Evolutionary conservation across 2,113 vertebrate species (phyloP), one percentile per base, ranked within the genome.

Genomic region (Misgurnus anguillicaudatus): DNA sequence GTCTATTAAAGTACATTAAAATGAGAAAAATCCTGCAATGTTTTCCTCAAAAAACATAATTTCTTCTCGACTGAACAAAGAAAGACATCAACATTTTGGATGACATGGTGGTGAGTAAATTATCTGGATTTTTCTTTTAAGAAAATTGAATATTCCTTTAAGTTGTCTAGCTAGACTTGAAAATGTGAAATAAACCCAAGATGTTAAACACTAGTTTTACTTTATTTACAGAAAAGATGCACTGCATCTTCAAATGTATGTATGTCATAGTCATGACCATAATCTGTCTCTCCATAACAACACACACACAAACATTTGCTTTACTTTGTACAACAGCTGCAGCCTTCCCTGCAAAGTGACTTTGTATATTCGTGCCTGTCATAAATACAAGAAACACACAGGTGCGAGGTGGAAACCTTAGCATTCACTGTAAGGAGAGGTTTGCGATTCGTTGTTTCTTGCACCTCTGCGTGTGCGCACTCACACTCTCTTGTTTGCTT

Each of bases 401-500:
- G 21, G 72, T 7, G 42, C 38, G 60, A 75, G 45, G 45, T 51
- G 73, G 73, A 17, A 75, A 64, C 51, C 21, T 41, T 61, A 62
- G 41, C 21, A 60, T 64, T 64, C 8, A 19, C 31, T 63, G 21
- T 75, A 19, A 75, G 55, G 39, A 73, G 71, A 41, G 19, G 71
- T 74, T 64, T 75, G 60, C 17, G 42, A 64, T 75, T 60, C 19
- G 73, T 75, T 53, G 24, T 60, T 63, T 64, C 14, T 45, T 51
- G n/a, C 45, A 51, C 45, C 60, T 64, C 57, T 47, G 39, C 3
- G 45, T 64, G 73, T 64, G 60, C 60, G 8, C 60, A 38, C 42
- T 75, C 58, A 64, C 73, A 51, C 73, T 36, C 24, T 51, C 42
- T 7, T 38, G 73, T 64, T 75, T 75, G 17, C 45, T 64, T 64